phyloP scores from a whole-genome alignment of 2,797 vertebrate genomes.

The Thamnophis elegans region DNA sequence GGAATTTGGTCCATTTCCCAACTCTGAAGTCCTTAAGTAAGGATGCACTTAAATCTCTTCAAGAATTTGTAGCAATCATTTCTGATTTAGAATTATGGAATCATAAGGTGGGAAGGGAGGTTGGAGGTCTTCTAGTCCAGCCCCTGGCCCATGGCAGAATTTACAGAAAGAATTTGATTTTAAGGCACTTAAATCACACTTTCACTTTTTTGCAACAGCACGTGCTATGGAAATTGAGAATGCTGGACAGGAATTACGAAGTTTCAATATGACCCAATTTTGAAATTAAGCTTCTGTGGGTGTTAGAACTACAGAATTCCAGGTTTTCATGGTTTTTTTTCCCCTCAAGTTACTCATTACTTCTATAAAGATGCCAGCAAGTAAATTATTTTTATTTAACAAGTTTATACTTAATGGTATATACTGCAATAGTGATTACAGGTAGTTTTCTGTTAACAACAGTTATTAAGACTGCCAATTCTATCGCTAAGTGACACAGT shows the following conservation, averaged over 20 bases:
- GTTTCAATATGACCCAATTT: not conserved
- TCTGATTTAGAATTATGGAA: not conserved
- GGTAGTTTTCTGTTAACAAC: not conserved
- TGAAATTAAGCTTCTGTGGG: not conserved
- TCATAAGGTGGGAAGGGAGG: not conserved
- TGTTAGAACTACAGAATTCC: not conserved
- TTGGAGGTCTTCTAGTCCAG: not conserved
- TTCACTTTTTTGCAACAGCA: not conserved
- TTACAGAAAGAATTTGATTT: not conserved
- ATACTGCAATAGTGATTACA: not conserved
- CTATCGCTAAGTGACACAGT: not conserved
- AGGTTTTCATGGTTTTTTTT: not conserved
- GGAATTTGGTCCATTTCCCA: not conserved
- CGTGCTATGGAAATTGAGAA: not conserved
- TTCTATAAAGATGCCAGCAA: not conserved
- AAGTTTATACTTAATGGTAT: not conserved
- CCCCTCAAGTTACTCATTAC: not conserved
- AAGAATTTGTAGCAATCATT: not conserved
- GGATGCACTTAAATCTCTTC: not conserved
- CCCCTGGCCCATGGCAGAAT: not conserved
- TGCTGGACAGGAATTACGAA: not conserved
- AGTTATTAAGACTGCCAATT: not conserved
- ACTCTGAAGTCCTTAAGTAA: not conserved
- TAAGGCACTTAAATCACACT: not conserved
- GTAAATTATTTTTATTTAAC: not conserved